A percentile compares a stretch with the other conserved stretches of the same genome.
These are phyloP conservation scores for Sialia sialis DNA, from an alignment of 2,113 vertebrate species.

Conservation along the genomic window DNA sequence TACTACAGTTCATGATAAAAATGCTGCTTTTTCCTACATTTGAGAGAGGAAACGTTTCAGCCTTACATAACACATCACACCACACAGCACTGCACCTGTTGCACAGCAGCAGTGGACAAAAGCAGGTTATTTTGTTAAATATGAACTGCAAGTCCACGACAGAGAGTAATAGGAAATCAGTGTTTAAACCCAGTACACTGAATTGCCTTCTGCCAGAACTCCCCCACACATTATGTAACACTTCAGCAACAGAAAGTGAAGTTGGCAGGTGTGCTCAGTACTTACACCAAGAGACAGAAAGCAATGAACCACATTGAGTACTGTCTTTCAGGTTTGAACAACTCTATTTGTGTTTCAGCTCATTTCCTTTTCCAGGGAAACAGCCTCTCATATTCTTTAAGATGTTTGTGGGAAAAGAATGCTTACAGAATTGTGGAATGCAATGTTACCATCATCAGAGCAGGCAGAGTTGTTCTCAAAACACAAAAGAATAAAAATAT, in stretches of 20 bases:
- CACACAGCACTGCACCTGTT: not conserved
- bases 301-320: not conserved
- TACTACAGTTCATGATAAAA: not conserved
- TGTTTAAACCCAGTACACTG: not conserved
- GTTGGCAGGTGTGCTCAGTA: not conserved
- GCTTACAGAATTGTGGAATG: not conserved
- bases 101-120: not conserved
- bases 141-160: not conserved
- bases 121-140: not conserved
- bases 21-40: not conserved
- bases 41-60: not conserved
- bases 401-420: not conserved
- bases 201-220: slow-evolving; percentile 22
- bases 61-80: not conserved
- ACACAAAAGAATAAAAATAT: not conserved
- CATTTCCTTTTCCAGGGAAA: not conserved
- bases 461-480: not conserved
- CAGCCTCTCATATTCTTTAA: not conserved
- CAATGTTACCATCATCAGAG: not conserved
- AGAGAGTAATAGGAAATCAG: slow-evolving; percentile 23
- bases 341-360: not conserved
- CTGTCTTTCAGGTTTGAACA: not conserved
- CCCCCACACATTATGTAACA: not conserved
- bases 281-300: not conserved
- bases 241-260: not conserved